phyloP scores from a whole-genome alignment of 2,113 vertebrate species.

The Limanda limanda region DNA sequence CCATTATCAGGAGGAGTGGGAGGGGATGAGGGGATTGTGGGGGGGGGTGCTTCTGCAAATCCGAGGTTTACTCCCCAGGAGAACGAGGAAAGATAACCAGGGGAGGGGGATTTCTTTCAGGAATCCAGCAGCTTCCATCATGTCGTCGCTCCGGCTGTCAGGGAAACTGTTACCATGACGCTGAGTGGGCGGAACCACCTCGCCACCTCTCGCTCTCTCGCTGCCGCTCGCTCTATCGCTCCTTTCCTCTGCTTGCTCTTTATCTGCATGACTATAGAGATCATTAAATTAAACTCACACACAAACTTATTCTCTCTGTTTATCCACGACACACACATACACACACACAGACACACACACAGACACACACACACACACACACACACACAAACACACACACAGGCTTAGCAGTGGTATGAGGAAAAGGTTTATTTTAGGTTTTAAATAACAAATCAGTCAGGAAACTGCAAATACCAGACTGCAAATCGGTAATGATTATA shows the following conservation, averaged over 20 bases:
- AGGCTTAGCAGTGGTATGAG: not conserved
- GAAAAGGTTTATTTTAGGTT: too few relatives aligned
- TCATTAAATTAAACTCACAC: conserved; percentile 11
- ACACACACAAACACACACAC: not conserved
- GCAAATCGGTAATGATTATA: not conserved
- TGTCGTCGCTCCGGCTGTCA: conserved; percentile 36
- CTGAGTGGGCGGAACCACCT: conserved; percentile 36
- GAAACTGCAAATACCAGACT: not conserved
- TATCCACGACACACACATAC: not conserved
- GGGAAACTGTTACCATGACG: conserved; percentile 58
- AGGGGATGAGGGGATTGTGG: too few relatives aligned
- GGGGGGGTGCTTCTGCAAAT: too few relatives aligned
- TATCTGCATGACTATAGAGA: not conserved
- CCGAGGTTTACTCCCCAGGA: not conserved
- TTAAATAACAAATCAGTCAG: not conserved
- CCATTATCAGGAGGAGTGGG: conserved; percentile 43
- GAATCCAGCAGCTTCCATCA: conserved; percentile 33
- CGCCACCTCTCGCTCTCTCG: conserved; percentile 3
- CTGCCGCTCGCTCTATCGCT: not conserved
- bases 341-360: conserved; percentile 4
- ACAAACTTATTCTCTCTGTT: not conserved
- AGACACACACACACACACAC: not conserved
- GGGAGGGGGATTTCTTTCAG: not conserved
- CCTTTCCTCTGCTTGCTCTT: not conserved
- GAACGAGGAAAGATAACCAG: conserved; percentile 5